Percentiles rank a stretch among this genome's conserved stretches.
Conservation (phyloP, 2,797 vertebrate species). For the Onychomys arenicola region DNA sequence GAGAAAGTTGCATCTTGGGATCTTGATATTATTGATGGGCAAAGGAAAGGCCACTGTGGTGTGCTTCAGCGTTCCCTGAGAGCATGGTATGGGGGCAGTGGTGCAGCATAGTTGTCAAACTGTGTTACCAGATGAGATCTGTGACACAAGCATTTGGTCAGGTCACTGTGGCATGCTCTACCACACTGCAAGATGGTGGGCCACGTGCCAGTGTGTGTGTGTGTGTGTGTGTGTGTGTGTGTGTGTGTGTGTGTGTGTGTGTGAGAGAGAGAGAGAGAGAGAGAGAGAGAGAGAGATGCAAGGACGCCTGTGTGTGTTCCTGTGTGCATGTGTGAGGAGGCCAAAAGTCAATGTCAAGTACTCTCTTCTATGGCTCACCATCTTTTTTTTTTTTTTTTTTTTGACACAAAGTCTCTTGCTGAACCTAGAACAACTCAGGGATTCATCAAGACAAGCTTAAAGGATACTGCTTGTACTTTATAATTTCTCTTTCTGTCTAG, state of each 20-base stretch:
- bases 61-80: background rate
- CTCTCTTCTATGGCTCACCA: background rate
- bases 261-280: background rate
- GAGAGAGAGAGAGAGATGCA: background rate
- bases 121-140: background rate
- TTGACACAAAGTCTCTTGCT: background rate
- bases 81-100: background rate
- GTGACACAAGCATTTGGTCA: background rate
- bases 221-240: background rate
- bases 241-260: background rate
- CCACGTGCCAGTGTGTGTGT: background rate
- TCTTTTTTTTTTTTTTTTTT: background rate
- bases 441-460: background rate
- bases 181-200: background rate
- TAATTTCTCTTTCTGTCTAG: background rate
- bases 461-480: background rate
- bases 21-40: background rate
- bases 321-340: background rate
- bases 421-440: background rate
- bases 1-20: slow-evolving; percentile 26
- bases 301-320: background rate
- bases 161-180: background rate
- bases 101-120: background rate
- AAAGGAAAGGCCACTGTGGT: background rate
- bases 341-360: background rate